A percentile compares a stretch with the other conserved stretches of the same genome.
phyloP scores from a whole-genome alignment of 1,140 invertebrate genomes.

The Coptotermes formosanus region DNA sequence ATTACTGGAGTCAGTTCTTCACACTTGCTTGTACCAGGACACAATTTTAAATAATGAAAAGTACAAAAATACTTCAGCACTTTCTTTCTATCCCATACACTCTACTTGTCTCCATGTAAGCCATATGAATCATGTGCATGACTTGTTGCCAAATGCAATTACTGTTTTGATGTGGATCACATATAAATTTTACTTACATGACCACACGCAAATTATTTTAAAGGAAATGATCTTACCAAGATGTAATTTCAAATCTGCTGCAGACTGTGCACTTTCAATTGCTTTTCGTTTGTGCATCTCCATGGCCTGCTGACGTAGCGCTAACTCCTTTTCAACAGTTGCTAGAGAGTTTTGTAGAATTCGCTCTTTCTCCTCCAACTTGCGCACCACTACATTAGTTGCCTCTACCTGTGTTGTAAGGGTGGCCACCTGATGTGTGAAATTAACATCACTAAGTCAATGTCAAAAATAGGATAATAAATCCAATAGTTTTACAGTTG shows the following conservation, averaged over 20 bases:
- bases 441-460: not conserved
- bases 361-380: slow-evolving; percentile 96
- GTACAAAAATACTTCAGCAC: too few species aligned
- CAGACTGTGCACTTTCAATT: slow-evolving; percentile 89
- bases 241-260: slow-evolving; percentile 95
- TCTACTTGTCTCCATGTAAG: too few species aligned
- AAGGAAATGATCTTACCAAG: slow-evolving; percentile 64
- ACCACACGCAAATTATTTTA: not conserved
- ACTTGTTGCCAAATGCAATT: too few species aligned
- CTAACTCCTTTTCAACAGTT: slow-evolving; percentile 92
- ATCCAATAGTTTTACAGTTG: too few species aligned
- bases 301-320: slow-evolving; percentile 87
- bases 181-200: not conserved
- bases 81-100: too few species aligned
- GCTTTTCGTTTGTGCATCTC: slow-evolving; percentile 98
- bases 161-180: too few species aligned
- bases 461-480: not conserved
- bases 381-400: slow-evolving; percentile 90
- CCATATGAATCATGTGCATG: too few species aligned
- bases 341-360: slow-evolving; percentile 88
- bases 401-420: slow-evolving; percentile 92
- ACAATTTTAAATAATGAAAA: too few species aligned
- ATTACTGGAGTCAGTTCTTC: too few species aligned
- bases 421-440: slow-evolving; percentile 60
- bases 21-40: too few species aligned